Percentiles rank a stretch among this genome's conserved stretches.
Conservation (phyloP, 92 coral and sea anemone genomes). For the Chrysogorgia sp. region DNA sequence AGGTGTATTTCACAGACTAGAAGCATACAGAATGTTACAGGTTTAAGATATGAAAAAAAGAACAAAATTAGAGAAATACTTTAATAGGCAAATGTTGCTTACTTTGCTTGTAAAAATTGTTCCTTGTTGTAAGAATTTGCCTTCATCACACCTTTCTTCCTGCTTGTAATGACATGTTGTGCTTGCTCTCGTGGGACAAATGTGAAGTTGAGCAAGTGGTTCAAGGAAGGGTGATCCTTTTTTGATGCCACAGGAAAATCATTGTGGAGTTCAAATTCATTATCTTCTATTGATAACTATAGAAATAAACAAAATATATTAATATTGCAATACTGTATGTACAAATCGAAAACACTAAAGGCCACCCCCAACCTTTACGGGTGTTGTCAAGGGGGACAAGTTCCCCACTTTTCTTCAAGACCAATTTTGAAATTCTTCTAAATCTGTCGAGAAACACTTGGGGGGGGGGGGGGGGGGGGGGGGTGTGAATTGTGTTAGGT, state of each 20-base stretch:
- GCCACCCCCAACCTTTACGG: too few relatives aligned
- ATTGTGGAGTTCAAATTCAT: slow-evolving; percentile 5
- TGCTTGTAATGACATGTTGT: slow-evolving; percentile 53
- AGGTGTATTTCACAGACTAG: too few relatives aligned
- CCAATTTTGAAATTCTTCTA: too few relatives aligned
- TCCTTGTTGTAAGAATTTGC: slow-evolving; percentile 78
- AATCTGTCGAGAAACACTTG: too few relatives aligned
- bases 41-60: neutral
- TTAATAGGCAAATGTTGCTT: slow-evolving; percentile 5
- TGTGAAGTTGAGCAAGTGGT: slow-evolving; percentile 85
- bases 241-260: slow-evolving; percentile 51
- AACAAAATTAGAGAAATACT: neutral
- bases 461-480: too few relatives aligned
- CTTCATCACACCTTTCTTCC: slow-evolving; percentile 45
- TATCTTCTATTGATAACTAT: slow-evolving; percentile 27
- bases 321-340: too few relatives aligned
- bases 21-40: neutral
- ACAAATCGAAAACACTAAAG: too few relatives aligned
- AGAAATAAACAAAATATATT: neutral
- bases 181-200: slow-evolving; percentile 81
- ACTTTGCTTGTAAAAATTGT: slow-evolving; percentile 95
- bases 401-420: too few relatives aligned
- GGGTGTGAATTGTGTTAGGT: too few relatives aligned
- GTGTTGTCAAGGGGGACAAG: too few relatives aligned
- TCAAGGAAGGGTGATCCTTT: slow-evolving; percentile 78